These are phyloP conservation scores for Macrophya annulata DNA, from an alignment of 2,888 invertebrate genomes.

Conservation along the genomic window DNA sequence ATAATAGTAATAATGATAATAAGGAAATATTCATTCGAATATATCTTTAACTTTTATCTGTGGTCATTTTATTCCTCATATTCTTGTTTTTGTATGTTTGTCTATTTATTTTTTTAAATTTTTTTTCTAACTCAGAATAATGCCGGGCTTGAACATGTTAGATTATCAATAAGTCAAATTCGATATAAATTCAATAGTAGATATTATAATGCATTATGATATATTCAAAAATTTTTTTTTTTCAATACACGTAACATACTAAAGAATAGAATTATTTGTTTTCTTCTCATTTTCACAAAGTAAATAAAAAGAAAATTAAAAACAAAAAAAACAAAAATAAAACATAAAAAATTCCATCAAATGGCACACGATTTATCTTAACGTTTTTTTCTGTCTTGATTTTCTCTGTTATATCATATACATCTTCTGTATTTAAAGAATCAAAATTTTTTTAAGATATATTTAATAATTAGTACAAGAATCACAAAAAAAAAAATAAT, in stretches of 20 bases:
- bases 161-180: background rate
- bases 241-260: background rate
- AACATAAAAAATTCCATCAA: background rate
- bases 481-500: constrained; percentile 22
- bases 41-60: background rate
- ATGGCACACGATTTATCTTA: constrained; percentile 40
- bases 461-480: background rate
- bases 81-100: background rate
- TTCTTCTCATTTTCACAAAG: background rate
- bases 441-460: background rate
- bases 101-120: background rate
- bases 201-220: background rate
- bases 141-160: background rate
- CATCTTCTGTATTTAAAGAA: background rate
- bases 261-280: background rate
- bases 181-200: background rate
- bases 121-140: background rate
- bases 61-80: background rate
- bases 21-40: background rate
- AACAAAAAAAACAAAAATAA: background rate
- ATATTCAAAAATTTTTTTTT: background rate
- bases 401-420: background rate
- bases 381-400: background rate
- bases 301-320: background rate
- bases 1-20: background rate